Evolutionary conservation across 2,888 invertebrate species (phyloP).

Genomic region (Oxycera nigricornis): DNA sequence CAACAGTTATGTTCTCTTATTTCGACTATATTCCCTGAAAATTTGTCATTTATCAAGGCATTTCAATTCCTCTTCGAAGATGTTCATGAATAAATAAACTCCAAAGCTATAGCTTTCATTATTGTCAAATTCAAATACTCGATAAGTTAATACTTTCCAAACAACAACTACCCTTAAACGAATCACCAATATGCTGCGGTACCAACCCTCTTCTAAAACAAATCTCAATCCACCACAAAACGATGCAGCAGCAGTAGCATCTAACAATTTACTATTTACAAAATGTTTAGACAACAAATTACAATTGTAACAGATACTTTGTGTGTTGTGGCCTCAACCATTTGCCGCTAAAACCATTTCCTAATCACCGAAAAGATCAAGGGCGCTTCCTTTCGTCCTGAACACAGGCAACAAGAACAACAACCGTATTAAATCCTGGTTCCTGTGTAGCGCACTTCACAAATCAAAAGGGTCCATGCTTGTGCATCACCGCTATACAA

Average conservation of each 20-base stretch:
- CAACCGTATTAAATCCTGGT: too few relatives aligned
- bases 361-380: conserved; percentile 43
- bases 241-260: conserved; percentile 6
- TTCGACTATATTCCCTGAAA: too few relatives aligned
- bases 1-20: too few relatives aligned
- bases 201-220: neutral
- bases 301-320: conserved; percentile 47
- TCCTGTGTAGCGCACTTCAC: conserved; percentile 16
- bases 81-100: too few relatives aligned
- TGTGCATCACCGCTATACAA: neutral
- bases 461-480: conserved; percentile 20
- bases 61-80: too few relatives aligned
- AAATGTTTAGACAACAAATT: conserved; percentile 49
- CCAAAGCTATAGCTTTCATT: too few relatives aligned
- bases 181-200: neutral
- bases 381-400: conserved; percentile 38
- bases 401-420: too few relatives aligned
- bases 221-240: neutral
- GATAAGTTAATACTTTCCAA: too few relatives aligned
- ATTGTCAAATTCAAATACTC: too few relatives aligned
- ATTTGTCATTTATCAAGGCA: too few relatives aligned
- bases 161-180: neutral
- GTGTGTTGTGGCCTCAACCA: conserved; percentile 24
- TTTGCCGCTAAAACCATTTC: conserved; percentile 45
- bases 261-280: conserved; percentile 33